These are phyloP conservation scores for Eupithecia dodoneata DNA, from an alignment of 2,888 invertebrate species.

Conservation along the genomic window DNA sequence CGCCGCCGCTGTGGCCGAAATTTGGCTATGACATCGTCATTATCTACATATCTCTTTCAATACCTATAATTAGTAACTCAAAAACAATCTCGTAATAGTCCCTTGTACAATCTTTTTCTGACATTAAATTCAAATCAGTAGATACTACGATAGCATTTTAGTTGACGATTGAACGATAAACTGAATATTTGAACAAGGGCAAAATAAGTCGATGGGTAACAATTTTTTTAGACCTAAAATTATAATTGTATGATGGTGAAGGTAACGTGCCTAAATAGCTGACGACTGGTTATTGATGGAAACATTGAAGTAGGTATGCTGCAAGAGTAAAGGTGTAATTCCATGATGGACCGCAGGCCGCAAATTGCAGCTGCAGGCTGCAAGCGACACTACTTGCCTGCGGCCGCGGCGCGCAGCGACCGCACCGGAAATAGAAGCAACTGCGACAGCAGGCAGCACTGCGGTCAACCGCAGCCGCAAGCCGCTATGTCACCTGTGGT, in stretches of 20 bases:
- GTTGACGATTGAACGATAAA: neutral
- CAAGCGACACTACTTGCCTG: too few species aligned
- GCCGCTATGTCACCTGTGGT: too few species aligned
- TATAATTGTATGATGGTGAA: neutral
- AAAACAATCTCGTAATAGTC: neutral
- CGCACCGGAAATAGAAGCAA: too few species aligned
- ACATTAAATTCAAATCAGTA: slow-evolving; percentile 10
- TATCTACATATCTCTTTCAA: neutral
- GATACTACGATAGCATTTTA: neutral
- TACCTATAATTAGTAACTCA: neutral
- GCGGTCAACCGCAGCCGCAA: too few species aligned
- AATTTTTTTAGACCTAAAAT: neutral
- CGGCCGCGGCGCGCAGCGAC: too few species aligned
- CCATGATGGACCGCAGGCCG: too few species aligned
- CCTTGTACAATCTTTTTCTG: neutral
- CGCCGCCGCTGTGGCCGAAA: too few species aligned
- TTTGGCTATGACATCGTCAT: neutral
- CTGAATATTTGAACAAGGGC: slow-evolving; percentile 5
- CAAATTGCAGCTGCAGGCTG: too few species aligned
- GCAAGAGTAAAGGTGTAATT: too few species aligned
- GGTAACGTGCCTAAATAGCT: neutral
- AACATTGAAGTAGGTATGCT: too few species aligned
- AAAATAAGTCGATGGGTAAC: neutral
- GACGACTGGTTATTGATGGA: neutral
- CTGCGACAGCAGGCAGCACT: too few species aligned